Evolutionary conservation across 2,888 invertebrate species (phyloP), one percentile per base, ranked within the genome.

Genomic region (Acleris emargana): DNA sequence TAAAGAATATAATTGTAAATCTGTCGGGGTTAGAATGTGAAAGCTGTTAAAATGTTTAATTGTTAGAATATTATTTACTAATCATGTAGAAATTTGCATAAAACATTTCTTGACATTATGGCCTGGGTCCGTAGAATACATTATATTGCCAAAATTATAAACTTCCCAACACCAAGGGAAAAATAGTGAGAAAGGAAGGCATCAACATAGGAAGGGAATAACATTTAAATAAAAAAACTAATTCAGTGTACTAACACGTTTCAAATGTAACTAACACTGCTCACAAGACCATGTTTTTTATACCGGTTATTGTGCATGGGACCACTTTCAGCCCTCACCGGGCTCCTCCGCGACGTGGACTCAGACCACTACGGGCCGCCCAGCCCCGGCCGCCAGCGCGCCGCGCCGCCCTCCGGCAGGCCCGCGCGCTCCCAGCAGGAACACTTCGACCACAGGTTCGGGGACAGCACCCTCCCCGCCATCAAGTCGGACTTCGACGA

Each of bases 341-440:
- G 97, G 81, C 93, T 97, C 25, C 93, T 97, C 18, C 93, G 95
- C 71, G 96, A 97, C 85, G 95, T 95, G 43, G 97, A 97, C 70
- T 93, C 95, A 78, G 96, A 96, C 68, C 95, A 95, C 80, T 95
- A 95, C 78, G 94, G 93, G n/a, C 83, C 88, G 11, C 87, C 93
- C 55, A 89, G 89, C 32, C 87, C 88, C 4, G 80, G 78, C n/a
- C 90, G 88, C 77, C 84, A 87, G 55, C 74, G 85, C 1, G 82
- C 83, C 0, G 87, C 86, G 62, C 42, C 80, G 5, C 81, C 86
- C 0, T 88, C 87, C 76, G 84, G 85, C 74, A 71, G 86, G 2
- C 67, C 81, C 0, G 72, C 73, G 4, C 59, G 81, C 11, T 77
- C 83, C 0, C 70, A 87, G 2, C 90, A 91, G 20, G 94, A 94